Evolutionary conservation across 2,113 vertebrate genomes (phyloP), one percentile per base, ranked within the genome.

Genomic region (Serilophus lunatus): DNA sequence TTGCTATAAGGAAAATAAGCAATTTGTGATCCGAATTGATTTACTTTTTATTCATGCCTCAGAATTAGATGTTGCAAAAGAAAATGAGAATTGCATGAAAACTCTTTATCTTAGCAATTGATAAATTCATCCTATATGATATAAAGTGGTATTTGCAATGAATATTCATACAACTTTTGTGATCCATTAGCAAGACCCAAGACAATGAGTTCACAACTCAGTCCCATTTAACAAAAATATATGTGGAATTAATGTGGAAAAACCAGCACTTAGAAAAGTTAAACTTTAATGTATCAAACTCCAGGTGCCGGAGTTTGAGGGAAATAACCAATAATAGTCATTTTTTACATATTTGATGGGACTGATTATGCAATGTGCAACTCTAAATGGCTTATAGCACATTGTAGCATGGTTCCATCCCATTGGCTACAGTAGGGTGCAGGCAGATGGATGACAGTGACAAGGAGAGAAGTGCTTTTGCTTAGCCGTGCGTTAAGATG

Each of bases 361-460:
- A 96, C 97, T 98, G 98, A 98, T 98, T 98, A 99, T 99, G 98
- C 98, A 98, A 98, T 98, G 98, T 98, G 98, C 98, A 98, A 98
- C 97, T 98, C 98, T 98, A 98, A 98, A 98, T 98, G 98, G 98
- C 98, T 98, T 98, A 98, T 98, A 98, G 98, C 98, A 98, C 98
- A 98, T 98, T 98, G 98, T 98, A 98, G 97, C 98, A 98, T 98
- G 98, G 98, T 98, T 98, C 98, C 98, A 97, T 98, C 98, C 99
- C 98, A 98, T 97, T 98, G 98, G 98, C 98, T 98, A 98, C 98
- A 99, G 98, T 99, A 98, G 97, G 98, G 98, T 98, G 98, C 98
- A 98, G 98, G 98, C 99, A 99, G 99, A 99, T 99, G 99, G 99
- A 99, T 98, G 98, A 98, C 98, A 98, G 98, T 98, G 98, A 98